Conservation (phyloP, 2,113 vertebrate genomes). For the Chloropsis hardwickii region DNA sequence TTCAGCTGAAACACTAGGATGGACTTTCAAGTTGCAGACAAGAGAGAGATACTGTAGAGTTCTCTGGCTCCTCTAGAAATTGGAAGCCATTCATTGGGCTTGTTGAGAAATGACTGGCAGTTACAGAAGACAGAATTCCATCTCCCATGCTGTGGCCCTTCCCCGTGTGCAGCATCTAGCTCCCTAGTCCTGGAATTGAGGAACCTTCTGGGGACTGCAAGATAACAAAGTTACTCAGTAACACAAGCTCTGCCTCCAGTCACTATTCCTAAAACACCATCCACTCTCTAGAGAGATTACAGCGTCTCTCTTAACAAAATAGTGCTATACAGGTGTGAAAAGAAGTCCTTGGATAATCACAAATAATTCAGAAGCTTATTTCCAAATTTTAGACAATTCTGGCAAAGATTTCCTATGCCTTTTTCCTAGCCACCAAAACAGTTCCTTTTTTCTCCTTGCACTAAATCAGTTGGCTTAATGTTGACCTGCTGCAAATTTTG, state of each 20-base stretch:
- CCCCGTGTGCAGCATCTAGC: neutral
- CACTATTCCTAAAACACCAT: neutral
- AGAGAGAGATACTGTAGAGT: neutral
- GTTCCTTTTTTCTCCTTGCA: neutral
- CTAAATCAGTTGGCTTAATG: neutral
- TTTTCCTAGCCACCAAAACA: neutral
- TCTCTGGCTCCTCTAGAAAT: neutral
- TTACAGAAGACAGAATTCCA: neutral
- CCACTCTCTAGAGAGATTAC: neutral
- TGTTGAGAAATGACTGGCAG: conserved; percentile 1
- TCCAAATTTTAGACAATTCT: neutral
- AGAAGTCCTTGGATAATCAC: neutral
- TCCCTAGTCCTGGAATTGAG: neutral
- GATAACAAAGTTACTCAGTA: neutral
- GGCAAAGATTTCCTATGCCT: neutral
- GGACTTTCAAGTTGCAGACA: neutral
- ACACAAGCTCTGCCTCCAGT: neutral
- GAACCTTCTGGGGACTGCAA: neutral
- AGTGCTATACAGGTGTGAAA: neutral
- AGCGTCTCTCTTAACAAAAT: neutral
- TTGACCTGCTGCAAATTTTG: neutral
- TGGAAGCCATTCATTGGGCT: neutral
- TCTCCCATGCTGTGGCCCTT: neutral
- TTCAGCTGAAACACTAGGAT: conserved; percentile 27
- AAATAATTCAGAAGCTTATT: neutral